These are phyloP conservation scores for Punctoribates punctum DNA, from an alignment of 2,888 invertebrate genomes.

Conservation along the genomic window DNA sequence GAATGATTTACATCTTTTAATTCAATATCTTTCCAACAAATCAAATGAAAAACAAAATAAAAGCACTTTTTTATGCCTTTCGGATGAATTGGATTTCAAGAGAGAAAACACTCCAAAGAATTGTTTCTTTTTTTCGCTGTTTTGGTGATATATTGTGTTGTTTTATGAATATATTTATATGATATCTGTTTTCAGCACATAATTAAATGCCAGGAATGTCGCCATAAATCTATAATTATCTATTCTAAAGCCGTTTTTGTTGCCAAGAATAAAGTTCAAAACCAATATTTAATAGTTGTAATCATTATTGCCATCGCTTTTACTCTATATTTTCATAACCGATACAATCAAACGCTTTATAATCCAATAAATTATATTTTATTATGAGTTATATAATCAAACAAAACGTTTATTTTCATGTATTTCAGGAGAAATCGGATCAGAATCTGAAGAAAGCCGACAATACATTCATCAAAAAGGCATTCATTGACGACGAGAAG, in stretches of 20 bases:
- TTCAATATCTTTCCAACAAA: background rate
- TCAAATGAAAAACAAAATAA: background rate
- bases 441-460: background rate
- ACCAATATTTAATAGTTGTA: no score
- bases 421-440: constrained; percentile 6
- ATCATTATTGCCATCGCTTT: no score
- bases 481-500: background rate
- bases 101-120: background rate
- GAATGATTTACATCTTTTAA: constrained; percentile 11
- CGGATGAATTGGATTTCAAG: no score
- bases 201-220: no score
- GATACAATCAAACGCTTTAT: background rate
- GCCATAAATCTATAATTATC: no score
- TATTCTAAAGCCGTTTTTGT: no score
- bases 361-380: background rate
- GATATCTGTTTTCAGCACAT: no score
- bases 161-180: no score
- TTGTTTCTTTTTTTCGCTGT: background rate
- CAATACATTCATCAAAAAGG: background rate
- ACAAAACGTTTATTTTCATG: no score
- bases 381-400: background rate
- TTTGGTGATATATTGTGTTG: no score
- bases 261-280: no score
- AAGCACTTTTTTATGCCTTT: background rate
- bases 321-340: no score